These are phyloP conservation scores for Diprion similis DNA, from an alignment of 1,140 invertebrate genomes.

Conservation along the genomic window DNA sequence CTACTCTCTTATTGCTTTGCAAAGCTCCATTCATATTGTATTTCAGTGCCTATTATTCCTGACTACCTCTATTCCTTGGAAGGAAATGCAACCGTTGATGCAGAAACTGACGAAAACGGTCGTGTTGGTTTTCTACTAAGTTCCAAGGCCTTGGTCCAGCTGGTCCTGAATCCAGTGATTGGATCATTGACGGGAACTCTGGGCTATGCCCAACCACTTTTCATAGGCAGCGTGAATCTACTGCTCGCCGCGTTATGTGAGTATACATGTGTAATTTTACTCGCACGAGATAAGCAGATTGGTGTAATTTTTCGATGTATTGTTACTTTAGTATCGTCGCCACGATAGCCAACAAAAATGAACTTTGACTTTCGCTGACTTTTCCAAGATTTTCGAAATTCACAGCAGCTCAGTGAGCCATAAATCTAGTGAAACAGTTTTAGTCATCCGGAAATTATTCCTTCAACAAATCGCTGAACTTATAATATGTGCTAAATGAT, in stretches of 20 bases:
- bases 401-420: no score
- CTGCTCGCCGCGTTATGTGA: slow-evolving; percentile 82
- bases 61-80: slow-evolving; percentile 75
- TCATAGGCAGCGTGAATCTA: slow-evolving; percentile 82
- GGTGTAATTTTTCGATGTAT: no score
- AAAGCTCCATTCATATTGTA: not conserved
- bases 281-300: slow-evolving; percentile 1
- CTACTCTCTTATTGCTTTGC: no score
- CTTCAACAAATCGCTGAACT: no score
- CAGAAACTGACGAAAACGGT: slow-evolving; percentile 71
- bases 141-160: slow-evolving; percentile 87
- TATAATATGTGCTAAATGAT: slow-evolving; percentile 20
- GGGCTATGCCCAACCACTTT: slow-evolving; percentile 84
- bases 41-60: slow-evolving; percentile 85
- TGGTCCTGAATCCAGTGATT: slow-evolving; percentile 83
- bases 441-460: no score
- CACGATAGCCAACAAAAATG: no score
- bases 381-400: no score
- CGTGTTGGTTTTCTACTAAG: slow-evolving; percentile 83
- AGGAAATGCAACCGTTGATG: slow-evolving; percentile 56
- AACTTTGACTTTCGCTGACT: no score
- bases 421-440: no score
- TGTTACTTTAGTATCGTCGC: no score
- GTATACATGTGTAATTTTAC: slow-evolving; percentile 42
- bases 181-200: slow-evolving; percentile 72